Evolutionary conservation across 2,797 vertebrate species (phyloP), one percentile per base, ranked within the genome.

Genomic region (Acomys russatus): DNA sequence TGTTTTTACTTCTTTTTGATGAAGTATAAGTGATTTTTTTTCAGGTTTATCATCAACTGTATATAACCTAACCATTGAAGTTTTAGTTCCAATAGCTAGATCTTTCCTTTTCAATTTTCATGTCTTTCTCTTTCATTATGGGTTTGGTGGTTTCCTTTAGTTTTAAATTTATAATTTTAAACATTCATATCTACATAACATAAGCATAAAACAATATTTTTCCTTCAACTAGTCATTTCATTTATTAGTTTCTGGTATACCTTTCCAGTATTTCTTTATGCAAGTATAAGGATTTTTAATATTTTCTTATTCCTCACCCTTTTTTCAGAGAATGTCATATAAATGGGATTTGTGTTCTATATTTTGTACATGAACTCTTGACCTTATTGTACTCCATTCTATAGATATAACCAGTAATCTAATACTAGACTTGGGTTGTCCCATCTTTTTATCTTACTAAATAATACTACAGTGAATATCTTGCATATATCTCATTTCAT

Each of bases 1-100:
- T 25, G 66, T 88, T 38, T 92, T 73, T 23, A 70, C 79, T 89
- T 92, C 23, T 80, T 22, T 92, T 88, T 94, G 83, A 7, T 94
- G 71, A 91, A 79, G 76, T 92, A 66, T 94, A 77, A 91, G 63
- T 82, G 66, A 86, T 95, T 80, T 83, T 78, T 51, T 49, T 68
- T 84, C 44, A 87, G 25, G 28, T 87, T 94, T 77, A 7, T 87
- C 95, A 64, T 78, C 63, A 83, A 64, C n/a, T 91, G 1, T 82
- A 25, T 76, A n/a, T 51, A 90, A 71, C 15, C 59, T 77, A 96
- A 33, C n/a, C 11, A 63, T 59, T 84, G 35, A 92, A 9, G 25
- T 94, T 97, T 91, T 93, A 83, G 87, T 96, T 89, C 15, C 79
- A 92, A 68, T 90, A 63, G 54, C 28, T 90, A 22, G 88, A 64